Conservation (phyloP, 2,113 vertebrate species). For the Aspiorhynchus laticeps region DNA sequence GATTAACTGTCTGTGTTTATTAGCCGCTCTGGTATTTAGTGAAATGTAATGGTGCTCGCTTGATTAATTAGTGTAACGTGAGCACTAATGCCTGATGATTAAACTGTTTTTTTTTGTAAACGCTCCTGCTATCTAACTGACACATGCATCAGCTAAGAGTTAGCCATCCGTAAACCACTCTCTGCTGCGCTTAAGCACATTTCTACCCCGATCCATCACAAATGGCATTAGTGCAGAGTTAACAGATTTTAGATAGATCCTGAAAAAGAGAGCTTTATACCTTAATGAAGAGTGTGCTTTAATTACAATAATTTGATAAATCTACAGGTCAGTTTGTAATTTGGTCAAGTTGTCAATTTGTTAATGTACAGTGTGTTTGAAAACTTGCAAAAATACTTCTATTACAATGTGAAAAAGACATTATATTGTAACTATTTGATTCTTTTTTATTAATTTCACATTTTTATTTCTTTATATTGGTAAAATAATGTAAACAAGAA, state of each 20-base stretch:
- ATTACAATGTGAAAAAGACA: not conserved
- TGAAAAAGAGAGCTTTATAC: not conserved
- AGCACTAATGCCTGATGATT: conserved; percentile 52
- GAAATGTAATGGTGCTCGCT: conserved; percentile 42
- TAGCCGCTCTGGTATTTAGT: conserved; percentile 53
- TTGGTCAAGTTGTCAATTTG: not conserved
- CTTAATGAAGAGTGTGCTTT: not conserved
- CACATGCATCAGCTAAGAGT: conserved; percentile 16
- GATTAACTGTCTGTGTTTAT: conserved; percentile 53
- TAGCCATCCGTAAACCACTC: not conserved
- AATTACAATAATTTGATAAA: not conserved
- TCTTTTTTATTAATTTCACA: not conserved
- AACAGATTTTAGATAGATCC: not conserved
- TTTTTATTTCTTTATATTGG: not conserved
- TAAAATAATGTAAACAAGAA: not conserved
- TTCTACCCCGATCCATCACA: not conserved
- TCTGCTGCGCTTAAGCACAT: not conserved
- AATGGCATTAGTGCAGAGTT: conserved; percentile 1
- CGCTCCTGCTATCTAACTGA: conserved; percentile 31
- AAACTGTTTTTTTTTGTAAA: conserved; percentile 49
- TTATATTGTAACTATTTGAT: not conserved
- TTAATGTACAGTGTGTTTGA: not conserved
- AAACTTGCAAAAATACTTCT: not conserved
- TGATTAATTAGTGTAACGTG: conserved; percentile 52
- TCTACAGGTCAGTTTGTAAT: not conserved